Evolutionary conservation across 2,888 invertebrate genomes (phyloP), one percentile per base, ranked within the genome.

Genomic region (Gasteruption jaculator): DNA sequence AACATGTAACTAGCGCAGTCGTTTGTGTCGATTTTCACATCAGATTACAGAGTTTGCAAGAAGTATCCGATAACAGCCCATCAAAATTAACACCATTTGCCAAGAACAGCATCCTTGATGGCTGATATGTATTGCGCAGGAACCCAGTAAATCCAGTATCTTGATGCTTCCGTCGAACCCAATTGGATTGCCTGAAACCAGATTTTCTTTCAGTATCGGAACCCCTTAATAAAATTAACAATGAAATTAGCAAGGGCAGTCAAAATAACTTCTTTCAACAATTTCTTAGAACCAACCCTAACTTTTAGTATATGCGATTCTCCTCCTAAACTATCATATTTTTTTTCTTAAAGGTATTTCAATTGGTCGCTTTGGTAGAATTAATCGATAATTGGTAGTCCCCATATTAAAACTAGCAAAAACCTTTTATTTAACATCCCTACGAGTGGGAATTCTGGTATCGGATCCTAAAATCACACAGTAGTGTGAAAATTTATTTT

Each of bases 81-180:
- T 82, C 80, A 83, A 71, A 82, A 83, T 71, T 81, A 81, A 68
- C 83, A 86, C 88, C 89, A 90, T 60, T 88, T 87, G 42, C 91
- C 91, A 35, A 91, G 79, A 46, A 92, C 83, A 44, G 91, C 86
- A 64, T 91, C 90, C 74, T 91, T 92, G 63, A 93, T 91, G 54
- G 91, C 89, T 63, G 89, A 86, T 38, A 91, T 80, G 68, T 89
- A 93, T 65, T 89, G 88, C 34, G 90, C 89, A 7, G 92, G 93
- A 31, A 93, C 91, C 92, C 92, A 93, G 73, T 93, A 93, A 46
- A 93, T 82, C 90, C 91, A 93, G 72, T 91, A 91, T 52, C 90
- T 75, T 20, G 91, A 91, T 4, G 91, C 91, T 72, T 92, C 92
- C 35, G 92, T 92, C 6, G 92, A 85, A 11, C 93, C 92, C 53